phyloP scores from a whole-genome alignment of 2,888 invertebrate species.

The Meiosimyza decipiens region DNA sequence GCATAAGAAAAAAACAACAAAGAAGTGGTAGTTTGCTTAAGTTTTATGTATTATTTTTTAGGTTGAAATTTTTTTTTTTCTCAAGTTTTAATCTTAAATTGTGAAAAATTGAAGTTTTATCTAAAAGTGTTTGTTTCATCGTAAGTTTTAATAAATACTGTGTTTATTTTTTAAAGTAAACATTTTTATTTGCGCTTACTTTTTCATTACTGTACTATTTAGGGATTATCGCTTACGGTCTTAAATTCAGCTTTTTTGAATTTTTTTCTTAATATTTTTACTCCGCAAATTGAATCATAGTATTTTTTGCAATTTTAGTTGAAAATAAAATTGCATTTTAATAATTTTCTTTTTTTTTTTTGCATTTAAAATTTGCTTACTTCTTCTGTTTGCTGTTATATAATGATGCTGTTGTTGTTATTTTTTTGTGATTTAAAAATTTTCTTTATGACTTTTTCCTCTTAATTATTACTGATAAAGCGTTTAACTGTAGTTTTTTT shows the following conservation, averaged over 20 bases:
- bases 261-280: constrained; percentile 18
- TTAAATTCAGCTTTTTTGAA: neutral
- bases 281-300: constrained; percentile 2
- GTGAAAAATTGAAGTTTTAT: constrained; percentile 33
- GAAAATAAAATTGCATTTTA: constrained; percentile 58
- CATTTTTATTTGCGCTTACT: constrained; percentile 13
- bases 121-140: constrained; percentile 28
- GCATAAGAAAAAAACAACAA: too few relatives aligned
- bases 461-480: constrained; percentile 27
- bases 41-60: constrained; percentile 32
- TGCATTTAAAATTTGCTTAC: constrained; percentile 31
- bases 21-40: neutral
- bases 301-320: constrained; percentile 35
- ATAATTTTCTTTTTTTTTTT: constrained; percentile 45
- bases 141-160: constrained; percentile 27
- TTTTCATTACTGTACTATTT: too few relatives aligned
- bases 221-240: too few relatives aligned
- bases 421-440: constrained; percentile 27
- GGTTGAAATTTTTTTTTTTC: constrained; percentile 35
- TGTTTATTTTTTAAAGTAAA: constrained; percentile 32
- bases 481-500: constrained; percentile 22
- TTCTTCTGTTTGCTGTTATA: constrained; percentile 7
- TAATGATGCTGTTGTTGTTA: neutral
- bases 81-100: constrained; percentile 3
- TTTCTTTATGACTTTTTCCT: neutral